Evolutionary conservation across 2,113 vertebrate genomes (phyloP).

Genomic region (Ceyx cyanopectus): DNA sequence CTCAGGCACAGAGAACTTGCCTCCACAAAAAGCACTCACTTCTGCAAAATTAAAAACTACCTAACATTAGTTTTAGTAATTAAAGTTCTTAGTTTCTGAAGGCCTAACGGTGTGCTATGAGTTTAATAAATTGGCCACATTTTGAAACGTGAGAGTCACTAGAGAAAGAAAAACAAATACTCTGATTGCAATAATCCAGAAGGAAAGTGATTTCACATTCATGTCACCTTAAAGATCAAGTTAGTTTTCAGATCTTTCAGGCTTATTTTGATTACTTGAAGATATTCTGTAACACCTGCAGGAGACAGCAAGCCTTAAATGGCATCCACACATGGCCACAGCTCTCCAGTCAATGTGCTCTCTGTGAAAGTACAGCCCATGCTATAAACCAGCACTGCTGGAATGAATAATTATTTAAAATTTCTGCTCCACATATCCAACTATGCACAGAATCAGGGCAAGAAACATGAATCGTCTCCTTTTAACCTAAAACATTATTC

Average conservation of each 20-base stretch:
- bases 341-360: background rate
- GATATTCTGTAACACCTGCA: background rate
- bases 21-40: background rate
- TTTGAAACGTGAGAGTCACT: background rate
- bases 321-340: rapidly evolving
- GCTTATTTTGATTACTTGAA: background rate
- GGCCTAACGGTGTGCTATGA: background rate
- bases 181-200: background rate
- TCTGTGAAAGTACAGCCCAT: background rate
- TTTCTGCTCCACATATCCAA: background rate
- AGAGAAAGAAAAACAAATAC: conserved; percentile 3
- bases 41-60: background rate
- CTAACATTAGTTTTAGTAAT: background rate
- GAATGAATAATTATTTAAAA: background rate
- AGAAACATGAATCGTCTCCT: background rate
- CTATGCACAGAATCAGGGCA: background rate
- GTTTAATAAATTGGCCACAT: background rate
- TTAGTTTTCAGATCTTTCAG: background rate
- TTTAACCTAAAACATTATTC: background rate
- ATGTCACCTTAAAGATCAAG: background rate
- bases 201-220: conserved; percentile 7
- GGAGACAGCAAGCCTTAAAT: background rate
- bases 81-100: background rate
- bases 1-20: background rate
- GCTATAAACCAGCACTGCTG: background rate